Evolutionary conservation across 1,140 invertebrate species (phyloP).

Genomic region (Caenorhabditis elegans): WBcel235 BX284602.5:1472501-1473000

Average conservation of each 20-base stretch:
- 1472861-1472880: background rate
- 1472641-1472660: background rate
- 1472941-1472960: background rate
- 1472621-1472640: slow-evolving; percentile 1
- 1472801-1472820: no score
- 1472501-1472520: no score
- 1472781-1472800: no score
- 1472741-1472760: slow-evolving; percentile 3
- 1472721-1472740: no score
- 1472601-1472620: background rate
- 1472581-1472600: background rate
- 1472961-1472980: background rate
- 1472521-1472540: no score
- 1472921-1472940: background rate
- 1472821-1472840: background rate
- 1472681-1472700: no score
- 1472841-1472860: background rate
- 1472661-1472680: no score
- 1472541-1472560: no score
- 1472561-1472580: no score
- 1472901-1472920: background rate
- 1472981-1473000: background rate
- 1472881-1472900: no score
- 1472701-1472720: no score
- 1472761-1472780: background rate